phyloP scores from a whole-genome alignment of 2,888 invertebrate genomes.

The Machimus rusticus region DNA sequence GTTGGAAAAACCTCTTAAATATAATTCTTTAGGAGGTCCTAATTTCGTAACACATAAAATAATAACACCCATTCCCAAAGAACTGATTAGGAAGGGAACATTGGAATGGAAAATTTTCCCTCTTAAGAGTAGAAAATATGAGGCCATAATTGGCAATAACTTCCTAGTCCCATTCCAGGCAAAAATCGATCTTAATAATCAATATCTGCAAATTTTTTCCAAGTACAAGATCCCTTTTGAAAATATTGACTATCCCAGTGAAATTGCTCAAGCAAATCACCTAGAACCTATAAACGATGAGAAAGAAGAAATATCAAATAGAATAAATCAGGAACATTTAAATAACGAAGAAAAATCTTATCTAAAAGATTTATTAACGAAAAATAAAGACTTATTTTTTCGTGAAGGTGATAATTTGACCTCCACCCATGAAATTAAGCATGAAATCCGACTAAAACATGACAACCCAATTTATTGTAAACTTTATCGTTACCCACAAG shows the following conservation, averaged over 20 bases:
- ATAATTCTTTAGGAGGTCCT: no score
- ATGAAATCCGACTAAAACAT: no score
- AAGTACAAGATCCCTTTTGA: constrained; percentile 5
- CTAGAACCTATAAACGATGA: not conserved
- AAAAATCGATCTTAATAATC: constrained; percentile 1
- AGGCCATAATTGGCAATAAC: constrained; percentile 14
- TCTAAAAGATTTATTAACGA: no score
- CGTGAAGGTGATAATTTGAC: no score
- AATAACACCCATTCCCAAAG: no score
- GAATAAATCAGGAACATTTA: not conserved
- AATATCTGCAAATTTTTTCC: constrained; percentile 20
- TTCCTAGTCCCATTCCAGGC: constrained; percentile 19
- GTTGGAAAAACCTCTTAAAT: not conserved
- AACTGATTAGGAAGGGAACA: no score
- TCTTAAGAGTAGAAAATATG: constrained; percentile 27
- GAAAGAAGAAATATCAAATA: constrained; percentile 3
- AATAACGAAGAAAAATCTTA: not conserved
- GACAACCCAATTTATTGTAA: constrained; percentile 1
- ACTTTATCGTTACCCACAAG: not conserved
- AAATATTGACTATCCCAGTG: constrained; percentile 15
- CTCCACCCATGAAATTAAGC: no score
- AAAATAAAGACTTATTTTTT: not conserved
- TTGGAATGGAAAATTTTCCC: no score
- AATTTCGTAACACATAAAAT: no score
- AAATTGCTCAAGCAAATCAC: constrained; percentile 2